Evolutionary conservation across 2,888 invertebrate species (phyloP).

Genomic region (Machimus atricapillus): DNA sequence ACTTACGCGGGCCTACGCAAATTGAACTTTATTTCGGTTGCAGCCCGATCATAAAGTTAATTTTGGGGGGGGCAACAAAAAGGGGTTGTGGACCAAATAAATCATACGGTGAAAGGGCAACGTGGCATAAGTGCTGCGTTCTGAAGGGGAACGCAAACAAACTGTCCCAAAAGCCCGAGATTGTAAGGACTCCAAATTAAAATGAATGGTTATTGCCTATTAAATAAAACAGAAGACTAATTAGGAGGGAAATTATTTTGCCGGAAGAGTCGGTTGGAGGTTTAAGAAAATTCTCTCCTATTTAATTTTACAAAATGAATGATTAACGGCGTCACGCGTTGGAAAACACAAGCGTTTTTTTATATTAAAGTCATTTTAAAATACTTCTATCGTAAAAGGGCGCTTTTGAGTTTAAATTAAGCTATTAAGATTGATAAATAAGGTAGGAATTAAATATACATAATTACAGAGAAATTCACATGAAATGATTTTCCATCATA

Average conservation of each 20-base stretch:
- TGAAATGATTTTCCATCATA: too few relatives aligned
- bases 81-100: not conserved
- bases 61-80: not conserved
- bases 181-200: conserved; percentile 23
- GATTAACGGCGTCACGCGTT: not conserved
- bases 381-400: not conserved
- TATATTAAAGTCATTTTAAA: not conserved
- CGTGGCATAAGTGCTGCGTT: conserved; percentile 11
- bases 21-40: conserved; percentile 1
- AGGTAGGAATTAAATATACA: too few relatives aligned
- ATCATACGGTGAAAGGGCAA: conserved; percentile 22
- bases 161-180: conserved; percentile 1
- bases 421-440: not conserved
- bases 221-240: conserved; percentile 26
- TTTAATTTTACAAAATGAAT: not conserved
- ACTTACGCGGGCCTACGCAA: not conserved
- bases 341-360: not conserved
- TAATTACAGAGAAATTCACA: too few relatives aligned
- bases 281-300: not conserved
- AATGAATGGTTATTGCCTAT: conserved; percentile 32
- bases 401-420: not conserved
- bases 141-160: not conserved
- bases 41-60: conserved; percentile 18
- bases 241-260: conserved; percentile 16
- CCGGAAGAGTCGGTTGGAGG: not conserved